Conservation (phyloP, 2,113 vertebrate species). For the Tyrannus savana region DNA sequence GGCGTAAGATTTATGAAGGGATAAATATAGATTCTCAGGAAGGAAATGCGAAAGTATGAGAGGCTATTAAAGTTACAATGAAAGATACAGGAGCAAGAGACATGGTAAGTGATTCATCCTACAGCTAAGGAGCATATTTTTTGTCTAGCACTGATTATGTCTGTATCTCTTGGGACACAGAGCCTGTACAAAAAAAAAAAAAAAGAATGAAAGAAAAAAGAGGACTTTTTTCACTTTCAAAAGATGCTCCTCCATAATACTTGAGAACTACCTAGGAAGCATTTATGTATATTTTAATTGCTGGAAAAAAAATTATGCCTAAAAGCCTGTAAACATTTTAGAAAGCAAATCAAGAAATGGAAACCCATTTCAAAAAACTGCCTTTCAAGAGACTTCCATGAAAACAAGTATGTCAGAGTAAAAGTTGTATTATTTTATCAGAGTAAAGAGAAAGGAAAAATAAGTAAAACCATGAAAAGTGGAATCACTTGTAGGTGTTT, state of each 20-base stretch:
- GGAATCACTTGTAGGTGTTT: not conserved
- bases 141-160: not conserved
- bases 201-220: not conserved
- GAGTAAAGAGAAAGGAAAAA: not conserved
- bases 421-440: not conserved
- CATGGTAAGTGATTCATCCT: constrained; percentile 13
- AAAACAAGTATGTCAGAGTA: not conserved
- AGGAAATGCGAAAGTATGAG: not conserved
- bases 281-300: not conserved
- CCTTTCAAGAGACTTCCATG: not conserved
- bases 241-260: not conserved
- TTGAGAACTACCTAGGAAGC: not conserved
- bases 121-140: not conserved
- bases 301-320: not conserved
- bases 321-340: not conserved
- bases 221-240: not conserved
- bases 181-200: not conserved
- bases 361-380: not conserved
- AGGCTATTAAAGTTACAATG: not conserved
- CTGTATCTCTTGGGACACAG: not conserved
- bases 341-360: not conserved
- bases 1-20: not conserved
- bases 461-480: not conserved
- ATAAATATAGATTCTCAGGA: constrained; percentile 25
- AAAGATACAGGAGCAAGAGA: constrained; percentile 2